A percentile compares a stretch with the other conserved stretches of the same genome.
Conservation (phyloP, 2,113 vertebrate species). For the Ctenomys sociabilis region DNA sequence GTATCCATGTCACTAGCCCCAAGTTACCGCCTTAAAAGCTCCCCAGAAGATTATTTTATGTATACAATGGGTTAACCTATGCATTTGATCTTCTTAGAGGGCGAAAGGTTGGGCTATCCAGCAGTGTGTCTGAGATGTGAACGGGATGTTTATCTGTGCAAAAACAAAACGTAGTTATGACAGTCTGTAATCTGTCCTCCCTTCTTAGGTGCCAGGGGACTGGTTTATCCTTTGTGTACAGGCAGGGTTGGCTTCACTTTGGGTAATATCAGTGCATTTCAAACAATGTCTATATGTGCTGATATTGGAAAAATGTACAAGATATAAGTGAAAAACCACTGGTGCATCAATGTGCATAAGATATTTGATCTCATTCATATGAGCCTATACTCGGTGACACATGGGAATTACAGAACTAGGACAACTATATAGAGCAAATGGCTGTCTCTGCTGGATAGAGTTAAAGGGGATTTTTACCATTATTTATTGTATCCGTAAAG, state of each 20-base stretch:
- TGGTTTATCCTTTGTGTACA: not conserved
- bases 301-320: not conserved
- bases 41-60: not conserved
- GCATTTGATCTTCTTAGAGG: not conserved
- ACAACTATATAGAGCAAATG: not conserved
- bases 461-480: not conserved
- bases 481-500: not conserved
- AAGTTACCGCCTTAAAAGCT: not conserved
- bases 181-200: fast-evolving
- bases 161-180: not conserved
- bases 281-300: not conserved
- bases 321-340: not conserved
- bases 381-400: not conserved
- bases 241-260: not conserved
- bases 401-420: not conserved
- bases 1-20: not conserved
- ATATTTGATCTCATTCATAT: not conserved
- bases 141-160: not conserved
- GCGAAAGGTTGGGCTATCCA: not conserved
- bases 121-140: not conserved
- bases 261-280: not conserved
- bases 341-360: not conserved
- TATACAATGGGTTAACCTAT: not conserved
- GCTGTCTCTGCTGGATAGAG: not conserved
- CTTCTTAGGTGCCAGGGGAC: not conserved